Percentiles rank a stretch among this genome's conserved stretches.
Conservation (phyloP, 2,113 vertebrate genomes). For the Australoheros scitulus region DNA sequence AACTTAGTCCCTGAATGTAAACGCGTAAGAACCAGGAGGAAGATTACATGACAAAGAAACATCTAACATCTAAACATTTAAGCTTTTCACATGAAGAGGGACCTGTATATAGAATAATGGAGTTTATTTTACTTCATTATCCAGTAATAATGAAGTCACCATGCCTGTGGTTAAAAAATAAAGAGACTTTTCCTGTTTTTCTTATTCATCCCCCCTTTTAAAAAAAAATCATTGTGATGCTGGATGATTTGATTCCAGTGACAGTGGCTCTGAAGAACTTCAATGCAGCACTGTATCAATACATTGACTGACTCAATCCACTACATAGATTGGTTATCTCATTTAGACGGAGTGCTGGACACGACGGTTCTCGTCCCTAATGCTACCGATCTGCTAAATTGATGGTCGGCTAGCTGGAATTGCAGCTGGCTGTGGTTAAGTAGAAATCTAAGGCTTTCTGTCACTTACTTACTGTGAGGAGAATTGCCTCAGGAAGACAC, state of each 20-base stretch:
- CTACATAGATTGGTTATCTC: constrained; percentile 38
- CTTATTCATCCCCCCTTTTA: background rate
- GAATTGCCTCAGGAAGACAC: constrained; percentile 43
- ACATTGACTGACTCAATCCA: constrained; percentile 23
- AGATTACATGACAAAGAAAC: no score
- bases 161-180: background rate
- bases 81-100: background rate
- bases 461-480: constrained; percentile 52
- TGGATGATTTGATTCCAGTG: background rate
- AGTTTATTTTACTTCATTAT: background rate
- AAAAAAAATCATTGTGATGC: background rate
- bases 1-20: background rate
- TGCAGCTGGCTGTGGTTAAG: constrained; percentile 57
- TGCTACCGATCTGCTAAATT: constrained; percentile 42
- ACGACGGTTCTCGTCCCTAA: constrained; percentile 31
- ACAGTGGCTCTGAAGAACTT: background rate
- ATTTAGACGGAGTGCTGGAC: constrained; percentile 24
- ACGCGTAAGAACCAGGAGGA: background rate
- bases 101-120: background rate
- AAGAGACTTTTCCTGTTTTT: background rate
- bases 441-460: constrained; percentile 62
- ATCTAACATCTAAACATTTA: no score
- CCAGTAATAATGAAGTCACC: background rate
- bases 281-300: constrained; percentile 5
- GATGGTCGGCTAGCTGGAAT: constrained; percentile 50